Percentiles rank a stretch among this genome's conserved stretches.
Conservation (phyloP, 1,140 invertebrate genomes). For the Pemphigus obesinymphae region DNA sequence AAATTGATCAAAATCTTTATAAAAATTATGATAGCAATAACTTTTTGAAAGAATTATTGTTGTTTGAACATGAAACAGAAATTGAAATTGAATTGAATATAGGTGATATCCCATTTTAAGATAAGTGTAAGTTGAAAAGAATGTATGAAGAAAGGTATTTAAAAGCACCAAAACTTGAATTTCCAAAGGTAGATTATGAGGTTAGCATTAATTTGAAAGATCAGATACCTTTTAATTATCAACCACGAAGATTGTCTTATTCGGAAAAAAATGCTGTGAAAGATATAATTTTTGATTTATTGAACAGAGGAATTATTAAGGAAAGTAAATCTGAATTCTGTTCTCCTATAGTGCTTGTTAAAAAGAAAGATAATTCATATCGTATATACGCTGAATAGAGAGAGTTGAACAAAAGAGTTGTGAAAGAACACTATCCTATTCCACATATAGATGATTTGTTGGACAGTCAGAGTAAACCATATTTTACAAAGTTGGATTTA, state of each 20-base stretch:
- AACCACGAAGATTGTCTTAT: not conserved
- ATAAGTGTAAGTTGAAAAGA: not conserved
- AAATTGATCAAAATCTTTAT: not conserved
- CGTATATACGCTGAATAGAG: not conserved
- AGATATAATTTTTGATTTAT: constrained; percentile 16
- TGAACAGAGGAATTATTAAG: not conserved
- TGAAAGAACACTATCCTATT: not conserved
- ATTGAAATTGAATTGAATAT: not conserved
- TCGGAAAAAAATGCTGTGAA: not conserved
- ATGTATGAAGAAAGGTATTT: not conserved
- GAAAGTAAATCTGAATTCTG: not conserved
- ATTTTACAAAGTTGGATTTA: constrained; percentile 10
- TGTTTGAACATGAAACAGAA: not conserved
- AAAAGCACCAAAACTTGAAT: no score
- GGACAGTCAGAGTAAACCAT: not conserved
- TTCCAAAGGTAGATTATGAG: no score
- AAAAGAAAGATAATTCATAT: not conserved
- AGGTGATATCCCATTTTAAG: not conserved
- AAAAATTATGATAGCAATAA: not conserved
- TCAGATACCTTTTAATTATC: no score
- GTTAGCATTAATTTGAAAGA: no score
- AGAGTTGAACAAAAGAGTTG: not conserved
- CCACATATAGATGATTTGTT: not conserved
- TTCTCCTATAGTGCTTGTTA: not conserved
- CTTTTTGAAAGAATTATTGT: not conserved